These are phyloP conservation scores for Pachypeltis micranthus DNA, from an alignment of 1,140 invertebrate species.

Conservation along the genomic window DNA sequence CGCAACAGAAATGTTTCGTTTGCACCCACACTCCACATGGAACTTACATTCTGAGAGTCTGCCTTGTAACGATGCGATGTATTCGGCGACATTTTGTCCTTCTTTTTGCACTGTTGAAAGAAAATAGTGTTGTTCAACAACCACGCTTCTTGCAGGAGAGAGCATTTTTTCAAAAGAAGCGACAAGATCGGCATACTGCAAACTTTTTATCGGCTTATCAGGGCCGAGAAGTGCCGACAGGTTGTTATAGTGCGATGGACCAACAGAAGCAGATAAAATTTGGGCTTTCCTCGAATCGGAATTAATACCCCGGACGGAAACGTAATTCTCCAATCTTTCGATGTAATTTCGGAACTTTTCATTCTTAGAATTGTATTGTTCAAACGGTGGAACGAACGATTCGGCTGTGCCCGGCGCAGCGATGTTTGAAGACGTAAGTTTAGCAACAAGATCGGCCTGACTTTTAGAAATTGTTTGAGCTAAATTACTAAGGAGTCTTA, in stretches of 20 bases:
- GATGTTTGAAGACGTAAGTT: too few relatives aligned
- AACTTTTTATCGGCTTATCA: background rate
- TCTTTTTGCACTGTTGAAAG: background rate
- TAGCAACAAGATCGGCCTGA: too few relatives aligned
- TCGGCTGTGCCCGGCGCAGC: too few relatives aligned
- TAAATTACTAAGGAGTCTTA: too few relatives aligned
- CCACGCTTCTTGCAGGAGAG: background rate
- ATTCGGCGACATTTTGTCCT: background rate
- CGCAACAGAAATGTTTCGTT: background rate
- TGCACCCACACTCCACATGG: background rate
- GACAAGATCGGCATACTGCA: background rate
- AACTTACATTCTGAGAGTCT: background rate
- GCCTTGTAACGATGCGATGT: background rate
- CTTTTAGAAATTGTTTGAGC: too few relatives aligned
- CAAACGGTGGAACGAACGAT: too few relatives aligned
- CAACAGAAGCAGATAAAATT: background rate
- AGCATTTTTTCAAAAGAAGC: background rate
- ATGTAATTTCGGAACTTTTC: too few relatives aligned
- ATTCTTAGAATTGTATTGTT: too few relatives aligned
- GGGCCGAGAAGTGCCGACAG: background rate
- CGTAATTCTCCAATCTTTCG: too few relatives aligned
- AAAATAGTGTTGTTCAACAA: slow-evolving; percentile 3
- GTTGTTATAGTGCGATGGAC: background rate
- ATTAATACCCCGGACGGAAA: too few relatives aligned
- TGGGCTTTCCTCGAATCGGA: too few relatives aligned